These are phyloP conservation scores for Psophia crepitans DNA, from an alignment of 2,113 vertebrate species.

Conservation along the genomic window DNA sequence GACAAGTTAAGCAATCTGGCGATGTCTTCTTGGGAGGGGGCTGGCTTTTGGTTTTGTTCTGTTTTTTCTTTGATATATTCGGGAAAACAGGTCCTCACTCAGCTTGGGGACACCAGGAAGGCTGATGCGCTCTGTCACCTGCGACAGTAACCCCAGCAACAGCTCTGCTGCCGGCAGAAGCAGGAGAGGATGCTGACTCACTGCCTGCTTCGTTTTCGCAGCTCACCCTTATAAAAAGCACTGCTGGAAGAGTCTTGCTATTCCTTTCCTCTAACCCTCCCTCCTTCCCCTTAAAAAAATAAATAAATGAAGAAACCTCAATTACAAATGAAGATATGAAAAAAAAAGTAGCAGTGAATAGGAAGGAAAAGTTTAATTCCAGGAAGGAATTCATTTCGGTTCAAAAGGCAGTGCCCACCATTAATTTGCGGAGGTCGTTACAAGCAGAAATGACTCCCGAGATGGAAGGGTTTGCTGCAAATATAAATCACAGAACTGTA, in stretches of 20 bases:
- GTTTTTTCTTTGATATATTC: not conserved
- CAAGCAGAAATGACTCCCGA: not conserved
- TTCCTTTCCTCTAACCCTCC: not conserved
- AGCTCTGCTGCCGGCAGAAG: slow-evolving; percentile 9
- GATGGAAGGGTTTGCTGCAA: not conserved
- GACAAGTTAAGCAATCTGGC: not conserved
- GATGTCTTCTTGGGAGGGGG: not conserved
- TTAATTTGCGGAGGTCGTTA: not conserved
- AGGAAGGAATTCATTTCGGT: accelerated
- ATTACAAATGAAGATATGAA: not conserved
- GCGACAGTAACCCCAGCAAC: slow-evolving; percentile 64
- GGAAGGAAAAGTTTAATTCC: not conserved
- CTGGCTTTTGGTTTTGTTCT: not conserved
- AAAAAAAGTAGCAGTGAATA: not conserved
- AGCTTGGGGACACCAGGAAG: not conserved
- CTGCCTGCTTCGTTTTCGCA: not conserved
- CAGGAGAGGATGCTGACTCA: slow-evolving; percentile 64
- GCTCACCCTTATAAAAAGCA: not conserved
- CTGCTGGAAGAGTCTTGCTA: not conserved
- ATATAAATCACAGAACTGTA: not conserved
- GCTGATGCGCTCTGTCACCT: slow-evolving; percentile 30
- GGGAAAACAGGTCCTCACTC: not conserved
- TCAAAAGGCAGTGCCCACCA: not conserved
- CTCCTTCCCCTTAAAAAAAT: not conserved
- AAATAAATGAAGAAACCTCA: not conserved